Evolutionary conservation across 92 coral and sea anemone species (phyloP).

Genomic region (Parazoanthus swiftii): DNA sequence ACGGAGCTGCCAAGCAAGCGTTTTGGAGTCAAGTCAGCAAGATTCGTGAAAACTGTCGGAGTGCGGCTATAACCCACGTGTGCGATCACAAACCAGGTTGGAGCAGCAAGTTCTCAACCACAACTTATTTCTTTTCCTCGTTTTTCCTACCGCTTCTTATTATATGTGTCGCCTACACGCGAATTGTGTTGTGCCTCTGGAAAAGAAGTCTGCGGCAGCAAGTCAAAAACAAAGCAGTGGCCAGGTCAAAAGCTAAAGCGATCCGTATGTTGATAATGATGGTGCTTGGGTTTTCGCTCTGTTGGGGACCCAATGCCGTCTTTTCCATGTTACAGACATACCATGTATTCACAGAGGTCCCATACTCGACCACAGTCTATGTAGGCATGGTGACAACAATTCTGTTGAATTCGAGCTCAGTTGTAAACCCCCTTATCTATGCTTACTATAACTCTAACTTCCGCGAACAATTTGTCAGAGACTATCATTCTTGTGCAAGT

Average conservation of each 20-base stretch:
- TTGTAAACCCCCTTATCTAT: constrained; percentile 63
- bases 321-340: constrained; percentile 49
- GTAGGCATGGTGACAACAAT: constrained; percentile 26
- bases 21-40: not conserved
- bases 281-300: constrained; percentile 48
- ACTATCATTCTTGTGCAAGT: not conserved
- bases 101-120: constrained; percentile 46
- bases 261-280: constrained; percentile 50
- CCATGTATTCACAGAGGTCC: constrained; percentile 33
- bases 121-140: constrained; percentile 39
- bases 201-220: constrained; percentile 43
- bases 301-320: constrained; percentile 51
- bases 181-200: constrained; percentile 38
- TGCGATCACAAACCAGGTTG: constrained; percentile 45
- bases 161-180: constrained; percentile 48
- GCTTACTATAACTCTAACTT: constrained; percentile 58
- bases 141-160: constrained; percentile 52
- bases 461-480: constrained; percentile 44
- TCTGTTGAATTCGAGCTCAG: constrained; percentile 51
- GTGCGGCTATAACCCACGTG: not conserved
- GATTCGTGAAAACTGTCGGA: constrained; percentile 2
- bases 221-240: constrained; percentile 49
- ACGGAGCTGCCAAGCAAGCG: constrained; percentile 42
- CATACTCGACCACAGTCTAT: constrained; percentile 34
- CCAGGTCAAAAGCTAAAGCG: constrained; percentile 58